Evolutionary conservation across 2,113 vertebrate genomes (phyloP), one percentile per base, ranked within the genome.

Genomic region (Catharus minimus): DNA sequence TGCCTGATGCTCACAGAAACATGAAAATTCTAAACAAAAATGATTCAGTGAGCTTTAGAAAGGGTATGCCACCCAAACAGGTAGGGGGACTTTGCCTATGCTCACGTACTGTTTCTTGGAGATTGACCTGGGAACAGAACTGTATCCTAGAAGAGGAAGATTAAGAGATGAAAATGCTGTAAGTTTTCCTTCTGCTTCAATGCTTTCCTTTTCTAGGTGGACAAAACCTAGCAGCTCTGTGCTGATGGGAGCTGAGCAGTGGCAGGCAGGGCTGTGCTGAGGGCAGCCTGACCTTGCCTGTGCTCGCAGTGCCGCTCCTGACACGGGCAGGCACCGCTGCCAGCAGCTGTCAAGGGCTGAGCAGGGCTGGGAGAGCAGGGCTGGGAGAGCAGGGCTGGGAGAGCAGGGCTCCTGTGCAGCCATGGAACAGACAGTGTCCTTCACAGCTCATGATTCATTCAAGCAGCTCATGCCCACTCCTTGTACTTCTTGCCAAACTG

Each of bases 1-100:
- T 91, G 93, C 53, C 73, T 95, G 62, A 67, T 79, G 43, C 93
- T 92, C 86, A 94, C 58, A 87, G 30, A 41, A 89, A 79, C 56
- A 74, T 71, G 49, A 78, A 86, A 92, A 90, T 85, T 81, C 60
- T 76, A 83, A 64, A 33, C 15, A 23, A 33, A 85, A 86, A 67
- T 0, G 0, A 23, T 23, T 38, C 24, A 50, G 14, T 19, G 39
- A 90, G 44, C 15, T 58, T 62, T 49, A 27, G 39, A 56, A 83
- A 47, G 15, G 2, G 4, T 24, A 36, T 14, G 8, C 7, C 24
- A 43, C 8, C 7, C 23, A 20, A 79, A 62, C 1, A 89, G 16
- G 13, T 11, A 19, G 69, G 49, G n/a, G 20, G 15, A 46, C 15
- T 76, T 72, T n/a, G 10, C 7, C 53, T 24, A 17, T 36, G 53